phyloP scores from a whole-genome alignment of 1,140 invertebrate genomes.

The Drosophila bocqueti region DNA sequence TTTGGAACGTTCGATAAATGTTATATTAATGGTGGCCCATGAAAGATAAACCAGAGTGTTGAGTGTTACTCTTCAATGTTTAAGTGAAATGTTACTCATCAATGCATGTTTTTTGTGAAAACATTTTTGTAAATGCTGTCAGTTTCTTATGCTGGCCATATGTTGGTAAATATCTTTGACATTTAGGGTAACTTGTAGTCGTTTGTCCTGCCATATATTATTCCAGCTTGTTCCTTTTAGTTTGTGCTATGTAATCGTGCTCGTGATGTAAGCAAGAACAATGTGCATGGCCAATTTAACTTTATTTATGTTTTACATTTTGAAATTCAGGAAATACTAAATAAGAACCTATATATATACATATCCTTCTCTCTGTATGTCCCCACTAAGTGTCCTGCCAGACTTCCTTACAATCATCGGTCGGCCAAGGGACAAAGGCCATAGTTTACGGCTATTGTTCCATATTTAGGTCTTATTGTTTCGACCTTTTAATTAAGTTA shows the following conservation, averaged over 20 bases:
- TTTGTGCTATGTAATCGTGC: constrained; percentile 44
- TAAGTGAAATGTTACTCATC: neutral
- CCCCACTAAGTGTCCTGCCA: constrained; percentile 47
- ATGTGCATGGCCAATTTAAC: constrained; percentile 60
- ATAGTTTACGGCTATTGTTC: constrained; percentile 61
- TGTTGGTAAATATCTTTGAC: neutral
- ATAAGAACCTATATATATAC: constrained; percentile 33
- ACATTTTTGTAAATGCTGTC: neutral
- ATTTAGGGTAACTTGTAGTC: constrained; percentile 27
- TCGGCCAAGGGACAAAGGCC: constrained; percentile 20
- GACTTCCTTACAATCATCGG: constrained; percentile 16
- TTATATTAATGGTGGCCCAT: constrained; percentile 4
- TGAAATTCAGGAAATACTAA: constrained; percentile 58
- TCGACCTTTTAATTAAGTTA: constrained; percentile 63
- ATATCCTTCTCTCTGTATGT: constrained; percentile 14
- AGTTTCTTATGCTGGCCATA: neutral
- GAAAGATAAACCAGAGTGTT: constrained; percentile 12
- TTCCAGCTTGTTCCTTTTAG: constrained; percentile 24
- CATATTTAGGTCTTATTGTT: constrained; percentile 55
- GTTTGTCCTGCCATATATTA: constrained; percentile 8
- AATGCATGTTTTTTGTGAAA: neutral
- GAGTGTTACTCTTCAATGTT: constrained; percentile 1
- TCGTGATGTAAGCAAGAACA: constrained; percentile 56
- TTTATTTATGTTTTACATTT: constrained; percentile 64
- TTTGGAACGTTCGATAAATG: neutral